phyloP scores from a whole-genome alignment of 2,888 invertebrate species.

The Pristionchus entomophagus region DNA sequence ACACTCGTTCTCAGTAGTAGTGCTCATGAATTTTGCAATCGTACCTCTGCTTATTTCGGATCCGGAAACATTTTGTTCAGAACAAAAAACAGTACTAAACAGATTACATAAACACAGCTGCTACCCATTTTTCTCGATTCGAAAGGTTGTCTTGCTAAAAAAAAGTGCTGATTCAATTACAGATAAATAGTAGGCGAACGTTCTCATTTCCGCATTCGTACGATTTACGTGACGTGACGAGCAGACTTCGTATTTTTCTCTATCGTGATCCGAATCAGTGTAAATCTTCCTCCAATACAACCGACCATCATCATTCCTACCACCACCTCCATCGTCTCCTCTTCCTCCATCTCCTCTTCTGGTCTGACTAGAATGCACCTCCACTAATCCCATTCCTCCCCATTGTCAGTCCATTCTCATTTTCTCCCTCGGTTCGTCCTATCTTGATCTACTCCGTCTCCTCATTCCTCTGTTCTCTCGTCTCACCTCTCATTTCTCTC shows the following conservation, averaged over 20 bases:
- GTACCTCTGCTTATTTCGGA: no score
- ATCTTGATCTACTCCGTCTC: conserved; percentile 6
- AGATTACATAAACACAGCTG: no score
- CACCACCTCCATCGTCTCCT: neutral
- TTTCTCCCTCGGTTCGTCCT: conserved; percentile 4
- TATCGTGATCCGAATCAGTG: no score
- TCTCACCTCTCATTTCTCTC: neutral
- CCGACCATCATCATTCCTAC: neutral
- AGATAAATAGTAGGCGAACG: conserved; percentile 24
- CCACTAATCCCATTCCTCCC: neutral
- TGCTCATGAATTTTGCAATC: no score
- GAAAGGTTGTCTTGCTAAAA: neutral
- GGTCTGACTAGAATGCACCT: neutral
- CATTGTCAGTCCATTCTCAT: conserved; percentile 5
- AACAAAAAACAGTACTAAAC: no score
- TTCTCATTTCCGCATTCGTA: neutral
- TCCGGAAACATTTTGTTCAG: no score
- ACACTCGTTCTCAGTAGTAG: neutral
- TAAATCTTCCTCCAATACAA: neutral
- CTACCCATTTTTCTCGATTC: neutral
- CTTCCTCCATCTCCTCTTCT: neutral
- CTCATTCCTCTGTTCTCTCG: neutral
- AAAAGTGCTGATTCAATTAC: conserved; percentile 14
- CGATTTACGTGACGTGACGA: neutral
- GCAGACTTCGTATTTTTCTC: no score